Base-by-base conservation (phyloP, 2,797 vertebrate genomes). In the Gouania willdenowi region DNA sequence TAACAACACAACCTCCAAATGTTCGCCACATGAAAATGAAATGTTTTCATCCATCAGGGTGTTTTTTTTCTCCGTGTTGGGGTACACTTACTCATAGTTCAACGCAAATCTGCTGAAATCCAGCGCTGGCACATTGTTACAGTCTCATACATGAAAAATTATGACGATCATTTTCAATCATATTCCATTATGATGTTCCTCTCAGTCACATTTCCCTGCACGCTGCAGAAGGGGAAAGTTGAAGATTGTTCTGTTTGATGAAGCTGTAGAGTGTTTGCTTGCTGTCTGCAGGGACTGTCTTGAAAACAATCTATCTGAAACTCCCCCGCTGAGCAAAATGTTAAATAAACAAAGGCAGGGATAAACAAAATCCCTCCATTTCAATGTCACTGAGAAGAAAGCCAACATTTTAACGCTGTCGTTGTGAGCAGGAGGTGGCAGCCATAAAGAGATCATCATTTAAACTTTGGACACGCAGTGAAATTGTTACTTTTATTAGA, bases 311-410 rank as follows among this genome's bases (percentile, higher is more conserved):
- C 87, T 85, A 85, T 88, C 85, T 88, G 83, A 88, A 89, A 87
- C 83, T 86, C 81, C 82, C 88, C 89, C 69, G 77, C 86, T 88
- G 86, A 82, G 88, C 85, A 81, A 90, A 89, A 88, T 89, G 89
- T 89, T 89, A 88, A 89, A 88, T 89, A 89, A 89, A 89, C 88
- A 90, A 89, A 88, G 83, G 83, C 77, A 45, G 71, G 85, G 86
- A 90, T 89, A 88, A 89, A 90, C 87, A 90, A 91, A 89, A 89
- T 90, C 87, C 78, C 85, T 79, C 87, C 80, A 87, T 90, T 90
- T 88, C 87, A 88, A 89, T 88, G 87, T 90, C 87, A 88, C 80
- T 40, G 77, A 87, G 83, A 89, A 91, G 82, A 89, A 87, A 89
- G 87, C 76, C 75, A 70, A 81, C 65, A 81, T 87, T 88, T 85